Base-by-base conservation (phyloP, 1,140 invertebrate species). In the Drosophila hydei region DNA sequence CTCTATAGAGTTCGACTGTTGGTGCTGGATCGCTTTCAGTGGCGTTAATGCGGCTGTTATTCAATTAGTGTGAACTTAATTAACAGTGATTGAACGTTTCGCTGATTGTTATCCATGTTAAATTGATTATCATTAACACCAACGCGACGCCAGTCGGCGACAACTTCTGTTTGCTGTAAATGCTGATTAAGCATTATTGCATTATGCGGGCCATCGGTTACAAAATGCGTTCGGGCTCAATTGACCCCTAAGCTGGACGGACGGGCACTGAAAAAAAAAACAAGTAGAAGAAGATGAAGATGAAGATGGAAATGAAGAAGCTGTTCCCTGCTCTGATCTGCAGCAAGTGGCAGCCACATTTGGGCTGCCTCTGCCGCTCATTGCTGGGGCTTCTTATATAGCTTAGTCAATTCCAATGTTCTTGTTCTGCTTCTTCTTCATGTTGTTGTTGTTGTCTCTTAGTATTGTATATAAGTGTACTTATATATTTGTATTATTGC, bases 11-110 rank as follows among this genome's bases (percentile, higher is more conserved):
- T 40, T 19, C n/a, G n/a, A n/a, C n/a, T n/a, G n/a, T n/a, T n/a
- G n/a, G n/a, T n/a, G n/a, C n/a, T n/a, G n/a, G n/a, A n/a, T 42
- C 40, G 21, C 12, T 48, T 65, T 43, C 19, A 14, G 27, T 52
- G 40, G 18, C 23, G 45, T 54, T 63, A 40, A 50, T 62, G 61
- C 25, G 47, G 25, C 67, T 56, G 47, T 72, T 60, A 87, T 77
- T 87, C 62, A 85, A 81, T 87, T 81, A 55, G 67, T 80, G 74
- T 87, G 23, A 87, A 88, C 75, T 85, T 85, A 87, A 85, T 85
- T 87, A 50, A 85, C 70, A 19, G 74, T 87, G 77, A 75, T 85
- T 85, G 71, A 87, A 85, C 73, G 40, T 72, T 64, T 80, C 63
- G 54, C 69, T 85, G 74, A 77, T 74, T 87, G 81, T 81, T 87